A percentile compares a stretch with the other conserved stretches of the same genome.
These are phyloP conservation scores for Isotomurus palustris DNA, from an alignment of 2,888 invertebrate genomes.

Conservation along the genomic window DNA sequence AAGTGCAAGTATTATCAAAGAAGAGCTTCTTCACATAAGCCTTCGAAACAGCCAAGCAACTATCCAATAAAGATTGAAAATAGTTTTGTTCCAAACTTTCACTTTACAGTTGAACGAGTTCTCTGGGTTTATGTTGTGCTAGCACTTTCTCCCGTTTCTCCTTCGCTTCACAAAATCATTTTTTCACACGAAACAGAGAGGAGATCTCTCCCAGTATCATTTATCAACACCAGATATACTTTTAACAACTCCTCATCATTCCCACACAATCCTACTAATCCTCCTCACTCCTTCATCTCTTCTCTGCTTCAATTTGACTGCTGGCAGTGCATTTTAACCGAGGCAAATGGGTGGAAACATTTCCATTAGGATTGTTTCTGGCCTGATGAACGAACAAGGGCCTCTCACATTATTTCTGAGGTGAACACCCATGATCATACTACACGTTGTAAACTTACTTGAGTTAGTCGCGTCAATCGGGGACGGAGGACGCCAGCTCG, in stretches of 20 bases:
- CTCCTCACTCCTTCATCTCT: no score
- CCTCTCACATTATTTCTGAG: no score
- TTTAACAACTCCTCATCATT: background rate
- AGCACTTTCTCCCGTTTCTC: background rate
- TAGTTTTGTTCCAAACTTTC: background rate
- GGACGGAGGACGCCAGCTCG: constrained; percentile 69
- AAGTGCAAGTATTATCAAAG: background rate
- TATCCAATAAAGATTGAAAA: background rate
- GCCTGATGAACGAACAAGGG: no score
- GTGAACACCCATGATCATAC: no score
- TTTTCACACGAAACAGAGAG: constrained; percentile 6
- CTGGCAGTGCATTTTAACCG: no score
- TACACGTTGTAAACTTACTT: constrained; percentile 58
- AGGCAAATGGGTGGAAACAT: no score
- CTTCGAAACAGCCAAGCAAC: background rate
- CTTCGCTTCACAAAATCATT: constrained; percentile 4
- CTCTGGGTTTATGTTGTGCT: background rate
- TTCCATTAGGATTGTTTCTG: no score
- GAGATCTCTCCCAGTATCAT: background rate
- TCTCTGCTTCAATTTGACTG: no score
- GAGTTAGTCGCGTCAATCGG: constrained; percentile 77
- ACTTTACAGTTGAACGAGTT: background rate
- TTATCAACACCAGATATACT: background rate
- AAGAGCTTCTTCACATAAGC: no score
- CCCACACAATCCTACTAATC: no score